These are phyloP conservation scores for Bombus vancouverensis DNA, from an alignment of 1,140 invertebrate species.

Conservation along the genomic window DNA sequence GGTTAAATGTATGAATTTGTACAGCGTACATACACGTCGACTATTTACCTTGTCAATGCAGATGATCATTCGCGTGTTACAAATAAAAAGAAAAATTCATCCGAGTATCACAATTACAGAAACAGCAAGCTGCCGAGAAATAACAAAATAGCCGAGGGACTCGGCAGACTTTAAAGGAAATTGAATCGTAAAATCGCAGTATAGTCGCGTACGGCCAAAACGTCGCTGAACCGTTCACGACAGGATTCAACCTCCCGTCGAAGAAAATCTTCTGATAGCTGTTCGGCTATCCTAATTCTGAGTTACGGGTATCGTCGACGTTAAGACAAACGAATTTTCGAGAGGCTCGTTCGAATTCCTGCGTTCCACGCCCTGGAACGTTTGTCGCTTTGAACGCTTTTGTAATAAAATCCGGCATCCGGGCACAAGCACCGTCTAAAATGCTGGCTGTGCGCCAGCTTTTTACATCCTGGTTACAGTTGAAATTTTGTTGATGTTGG, in stretches of 20 bases:
- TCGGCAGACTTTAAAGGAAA: not conserved
- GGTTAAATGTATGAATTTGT: too few relatives aligned
- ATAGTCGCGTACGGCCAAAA: conserved; percentile 53
- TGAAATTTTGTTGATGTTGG: not conserved
- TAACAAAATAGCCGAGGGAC: not conserved
- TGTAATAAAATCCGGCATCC: conserved; percentile 40
- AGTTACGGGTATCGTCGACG: not conserved
- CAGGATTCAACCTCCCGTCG: conserved; percentile 21
- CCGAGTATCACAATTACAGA: not conserved
- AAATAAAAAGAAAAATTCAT: too few relatives aligned
- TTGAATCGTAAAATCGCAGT: conserved; percentile 60
- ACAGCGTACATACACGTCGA: too few relatives aligned
- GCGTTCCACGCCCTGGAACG: conserved; percentile 2
- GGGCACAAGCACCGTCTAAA: not conserved
- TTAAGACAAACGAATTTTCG: conserved; percentile 53
- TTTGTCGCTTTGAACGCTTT: conserved; percentile 37
- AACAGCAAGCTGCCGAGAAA: too few relatives aligned
- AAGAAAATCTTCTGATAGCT: not conserved
- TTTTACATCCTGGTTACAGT: conserved; percentile 35
- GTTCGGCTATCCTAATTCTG: not conserved
- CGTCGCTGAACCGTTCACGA: conserved; percentile 50
- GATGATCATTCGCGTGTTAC: too few relatives aligned
- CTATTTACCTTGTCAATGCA: too few relatives aligned
- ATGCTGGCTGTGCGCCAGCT: conserved; percentile 42
- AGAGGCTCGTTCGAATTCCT: conserved; percentile 1